A percentile compares a stretch with the other conserved stretches of the same genome.
phyloP scores from a whole-genome alignment of 2,797 vertebrate genomes.

The Crocidura indochinensis region DNA sequence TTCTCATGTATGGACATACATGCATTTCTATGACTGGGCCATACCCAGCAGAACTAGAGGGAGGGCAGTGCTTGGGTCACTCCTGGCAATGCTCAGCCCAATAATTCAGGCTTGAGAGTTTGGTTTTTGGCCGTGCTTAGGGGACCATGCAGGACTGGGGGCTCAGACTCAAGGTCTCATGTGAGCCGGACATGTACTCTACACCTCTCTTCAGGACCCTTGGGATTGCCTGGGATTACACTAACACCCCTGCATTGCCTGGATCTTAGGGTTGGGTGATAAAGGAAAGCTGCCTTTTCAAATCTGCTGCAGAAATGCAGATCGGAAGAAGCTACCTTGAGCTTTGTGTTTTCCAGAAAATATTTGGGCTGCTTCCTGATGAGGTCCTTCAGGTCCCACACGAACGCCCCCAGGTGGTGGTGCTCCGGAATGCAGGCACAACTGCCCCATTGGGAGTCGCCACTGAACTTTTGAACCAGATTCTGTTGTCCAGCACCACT shows the following conservation, averaged over 20 bases:
- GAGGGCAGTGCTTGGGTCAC: too few species aligned
- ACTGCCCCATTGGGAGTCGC: background rate
- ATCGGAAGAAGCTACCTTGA: background rate
- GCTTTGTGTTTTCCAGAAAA: background rate
- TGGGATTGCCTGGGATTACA: background rate
- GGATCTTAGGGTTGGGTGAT: background rate
- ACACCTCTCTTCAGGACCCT: too few species aligned
- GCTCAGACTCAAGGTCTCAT: too few species aligned
- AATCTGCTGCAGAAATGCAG: background rate
- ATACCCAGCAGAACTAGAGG: too few species aligned
- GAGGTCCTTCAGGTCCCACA: background rate
- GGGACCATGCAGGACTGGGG: too few species aligned
- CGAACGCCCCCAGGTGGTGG: fast-evolving
- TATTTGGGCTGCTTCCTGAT: background rate
- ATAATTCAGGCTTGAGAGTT: too few species aligned
- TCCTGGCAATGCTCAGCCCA: too few species aligned
- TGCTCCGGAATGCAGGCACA: background rate
- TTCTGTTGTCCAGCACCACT: background rate
- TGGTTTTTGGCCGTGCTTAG: too few species aligned
- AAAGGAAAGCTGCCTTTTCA: background rate
- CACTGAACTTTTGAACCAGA: background rate
- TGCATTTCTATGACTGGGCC: too few species aligned
- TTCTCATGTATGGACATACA: too few species aligned
- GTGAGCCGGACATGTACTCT: too few species aligned
- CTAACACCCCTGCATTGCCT: background rate